These are phyloP conservation scores for Arion vulgaris DNA, from an alignment of 1,140 invertebrate species.

Conservation along the genomic window DNA sequence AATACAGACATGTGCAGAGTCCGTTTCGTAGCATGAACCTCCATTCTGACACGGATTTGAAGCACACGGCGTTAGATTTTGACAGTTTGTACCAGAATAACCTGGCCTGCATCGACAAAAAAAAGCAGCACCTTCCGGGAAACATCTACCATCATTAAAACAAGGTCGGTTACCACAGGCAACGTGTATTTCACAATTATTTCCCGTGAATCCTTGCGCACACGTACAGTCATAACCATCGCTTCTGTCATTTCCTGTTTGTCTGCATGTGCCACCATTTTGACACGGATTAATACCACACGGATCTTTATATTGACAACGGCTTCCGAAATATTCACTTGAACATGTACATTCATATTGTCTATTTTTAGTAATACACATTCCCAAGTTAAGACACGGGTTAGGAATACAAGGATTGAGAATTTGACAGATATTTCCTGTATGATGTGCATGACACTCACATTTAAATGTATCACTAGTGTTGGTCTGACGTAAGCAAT, in stretches of 20 bases:
- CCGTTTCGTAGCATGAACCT: slow-evolving; percentile 16
- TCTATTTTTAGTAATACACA: not conserved
- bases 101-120: slow-evolving; percentile 20
- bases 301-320: not conserved
- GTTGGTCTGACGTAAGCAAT: not conserved
- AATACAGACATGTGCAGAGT: not conserved
- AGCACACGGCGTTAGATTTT: not conserved
- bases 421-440: slow-evolving; percentile 8
- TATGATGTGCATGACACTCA: not conserved
- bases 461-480: not conserved
- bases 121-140: not conserved
- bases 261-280: slow-evolving; percentile 24
- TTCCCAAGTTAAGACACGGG: slow-evolving; percentile 19
- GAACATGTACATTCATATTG: not conserved
- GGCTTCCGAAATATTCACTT: not conserved
- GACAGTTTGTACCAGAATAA: slow-evolving; percentile 18
- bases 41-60: slow-evolving; percentile 9
- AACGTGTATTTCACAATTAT: not conserved
- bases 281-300: not conserved
- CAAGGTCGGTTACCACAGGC: slow-evolving; percentile 6
- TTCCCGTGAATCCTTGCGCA: not conserved
- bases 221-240: slow-evolving; percentile 4
- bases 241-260: not conserved
- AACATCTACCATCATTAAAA: not conserved
- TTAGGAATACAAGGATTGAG: slow-evolving; percentile 7